Base-by-base conservation (phyloP, 2,888 invertebrate species). In the Eueremaeus valkanovi region DNA sequence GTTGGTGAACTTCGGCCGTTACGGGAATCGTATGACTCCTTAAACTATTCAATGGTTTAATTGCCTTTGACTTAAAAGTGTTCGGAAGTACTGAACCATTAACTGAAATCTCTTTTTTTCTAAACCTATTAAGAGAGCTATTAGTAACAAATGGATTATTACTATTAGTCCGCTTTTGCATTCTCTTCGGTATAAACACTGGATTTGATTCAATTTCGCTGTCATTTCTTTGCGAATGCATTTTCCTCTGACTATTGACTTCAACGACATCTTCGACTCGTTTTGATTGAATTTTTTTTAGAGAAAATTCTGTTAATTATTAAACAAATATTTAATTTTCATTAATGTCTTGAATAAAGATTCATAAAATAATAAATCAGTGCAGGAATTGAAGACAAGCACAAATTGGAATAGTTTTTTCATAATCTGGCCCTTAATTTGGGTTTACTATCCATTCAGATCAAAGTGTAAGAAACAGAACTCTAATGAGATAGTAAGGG, bases 71-170 rank as follows among this genome's bases (percentile, higher is more conserved):
- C 8, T 21, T 36, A 21, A 1, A 21, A 36, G 1, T 66, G n/a
- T 66, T 66, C 33, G 66, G 40, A 66, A 36, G 36, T 66, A 40
- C 18, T 66, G 66, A 40, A 18, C 36, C 66, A 40, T 66, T 66
- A 40, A 21, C 21, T 31, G 36, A 66, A 33, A 40, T 36, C 21
- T 36, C 31, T 66, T 66, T 66, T 8, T 1, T 8, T 36, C 40
- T 66, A 36, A 40, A 36, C 40, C 13, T 33, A 36, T 36, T 66
- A 66, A 36, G 9, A 66, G 2, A 3, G 2, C 36, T 36, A 66
- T 66, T 66, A 21, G 36, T n/a, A 16, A 21, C 18, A 61, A 61
- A 33, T 31, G n/a, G 61, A 31, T n/a, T 1, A 8, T 33, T 61
- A n/a, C n/a, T n/a, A n/a, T n/a, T 29, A 13, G 31, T 61, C n/a